These are phyloP conservation scores for Sclerodermus sp. DNA, from an alignment of 2,888 invertebrate species.

Conservation along the genomic window DNA sequence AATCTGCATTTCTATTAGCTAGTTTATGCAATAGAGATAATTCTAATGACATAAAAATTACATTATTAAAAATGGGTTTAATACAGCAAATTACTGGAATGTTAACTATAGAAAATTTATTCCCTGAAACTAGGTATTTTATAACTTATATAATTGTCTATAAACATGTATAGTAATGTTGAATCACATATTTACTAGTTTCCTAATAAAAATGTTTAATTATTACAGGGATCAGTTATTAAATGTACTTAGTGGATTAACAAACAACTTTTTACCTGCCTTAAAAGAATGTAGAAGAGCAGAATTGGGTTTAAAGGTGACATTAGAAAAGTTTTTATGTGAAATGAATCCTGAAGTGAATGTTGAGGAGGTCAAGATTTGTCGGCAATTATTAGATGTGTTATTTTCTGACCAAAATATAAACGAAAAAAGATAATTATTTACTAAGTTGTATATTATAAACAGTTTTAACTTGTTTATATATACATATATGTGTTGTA, in stretches of 20 bases:
- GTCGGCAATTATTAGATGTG: constrained; percentile 41
- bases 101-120: constrained; percentile 36
- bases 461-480: too few species aligned
- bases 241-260: constrained; percentile 43
- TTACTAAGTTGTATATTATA: too few species aligned
- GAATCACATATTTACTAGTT: constrained; percentile 5
- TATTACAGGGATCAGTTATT: constrained; percentile 44
- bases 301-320: constrained; percentile 43
- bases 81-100: constrained; percentile 48
- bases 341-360: constrained; percentile 43
- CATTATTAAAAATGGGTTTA: constrained; percentile 50
- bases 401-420: constrained; percentile 41
- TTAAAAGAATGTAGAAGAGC: constrained; percentile 46
- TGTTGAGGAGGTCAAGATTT: constrained; percentile 43
- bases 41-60: constrained; percentile 35
- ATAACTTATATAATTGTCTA: constrained; percentile 2
- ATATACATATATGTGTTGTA: too few species aligned
- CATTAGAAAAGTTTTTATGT: constrained; percentile 39
- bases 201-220: not conserved
- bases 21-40: constrained; percentile 61
- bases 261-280: constrained; percentile 45
- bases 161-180: not conserved
- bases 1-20: constrained; percentile 73
- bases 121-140: constrained; percentile 43
- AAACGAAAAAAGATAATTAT: constrained; percentile 46